These are phyloP conservation scores for Camelus bactrianus DNA, from an alignment of 2,113 vertebrate genomes.

Conservation along the genomic window DNA sequence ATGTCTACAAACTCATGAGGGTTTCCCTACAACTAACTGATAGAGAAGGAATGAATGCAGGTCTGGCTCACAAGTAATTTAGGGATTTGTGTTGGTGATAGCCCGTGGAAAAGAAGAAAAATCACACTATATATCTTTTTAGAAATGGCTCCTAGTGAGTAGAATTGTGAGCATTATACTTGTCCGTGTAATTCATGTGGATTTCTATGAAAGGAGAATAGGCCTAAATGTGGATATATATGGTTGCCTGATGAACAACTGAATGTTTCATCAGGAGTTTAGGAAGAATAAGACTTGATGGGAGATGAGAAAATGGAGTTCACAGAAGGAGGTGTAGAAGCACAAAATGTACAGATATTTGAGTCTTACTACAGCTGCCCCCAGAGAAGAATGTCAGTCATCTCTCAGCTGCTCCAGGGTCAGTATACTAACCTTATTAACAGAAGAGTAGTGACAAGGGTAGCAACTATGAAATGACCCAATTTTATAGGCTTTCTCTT, in stretches of 20 bases:
- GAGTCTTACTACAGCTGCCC: background rate
- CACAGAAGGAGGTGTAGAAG: background rate
- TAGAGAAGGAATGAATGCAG: background rate
- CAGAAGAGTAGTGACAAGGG: background rate
- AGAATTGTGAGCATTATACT: background rate
- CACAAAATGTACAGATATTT: background rate
- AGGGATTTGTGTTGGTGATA: background rate
- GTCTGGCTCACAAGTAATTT: background rate
- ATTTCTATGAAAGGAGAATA: background rate
- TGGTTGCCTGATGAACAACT: background rate
- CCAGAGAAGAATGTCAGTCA: background rate
- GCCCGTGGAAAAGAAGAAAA: background rate
- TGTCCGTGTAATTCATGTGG: too few species aligned
- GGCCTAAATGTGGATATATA: fast-evolving
- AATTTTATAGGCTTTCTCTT: background rate
- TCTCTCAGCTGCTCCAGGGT: background rate
- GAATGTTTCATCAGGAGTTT: background rate
- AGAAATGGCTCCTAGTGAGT: fast-evolving
- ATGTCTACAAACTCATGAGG: background rate
- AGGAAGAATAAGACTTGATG: background rate
- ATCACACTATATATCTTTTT: too few species aligned
- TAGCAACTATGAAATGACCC: background rate
- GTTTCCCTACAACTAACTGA: background rate
- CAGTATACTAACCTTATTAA: background rate
- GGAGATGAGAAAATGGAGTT: background rate